These are phyloP conservation scores for Lycocorax pyrrhopterus DNA, from an alignment of 2,113 vertebrate species.

Conservation along the genomic window DNA sequence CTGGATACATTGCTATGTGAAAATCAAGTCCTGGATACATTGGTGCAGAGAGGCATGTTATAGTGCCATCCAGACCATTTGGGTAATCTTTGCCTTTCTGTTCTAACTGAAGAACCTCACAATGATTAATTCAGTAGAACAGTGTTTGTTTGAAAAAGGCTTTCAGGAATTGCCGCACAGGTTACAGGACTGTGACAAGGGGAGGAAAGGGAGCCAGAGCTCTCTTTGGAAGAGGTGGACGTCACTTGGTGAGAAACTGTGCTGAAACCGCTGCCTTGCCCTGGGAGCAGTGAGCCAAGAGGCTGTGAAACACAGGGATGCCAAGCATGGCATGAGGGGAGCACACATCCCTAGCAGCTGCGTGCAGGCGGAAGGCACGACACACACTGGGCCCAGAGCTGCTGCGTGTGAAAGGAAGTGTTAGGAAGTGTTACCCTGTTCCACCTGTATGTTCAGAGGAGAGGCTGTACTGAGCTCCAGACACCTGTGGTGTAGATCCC, in stretches of 20 bases:
- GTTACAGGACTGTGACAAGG: neutral
- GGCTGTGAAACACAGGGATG: neutral
- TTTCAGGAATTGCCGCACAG: neutral
- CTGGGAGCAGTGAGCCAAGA: neutral
- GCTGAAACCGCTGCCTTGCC: neutral
- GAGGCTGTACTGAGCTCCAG: neutral
- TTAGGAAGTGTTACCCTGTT: neutral
- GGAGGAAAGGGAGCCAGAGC: neutral
- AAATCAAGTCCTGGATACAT: neutral
- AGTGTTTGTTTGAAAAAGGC: neutral
- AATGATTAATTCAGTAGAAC: neutral
- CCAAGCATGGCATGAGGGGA: neutral
- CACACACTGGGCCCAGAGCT: neutral
- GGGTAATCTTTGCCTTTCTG: neutral
- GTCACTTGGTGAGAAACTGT: neutral
- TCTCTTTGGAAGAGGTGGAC: neutral
- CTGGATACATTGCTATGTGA: neutral
- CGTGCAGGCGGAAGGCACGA: fast-evolving
- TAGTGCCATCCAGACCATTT: neutral
- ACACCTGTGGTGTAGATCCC: neutral
- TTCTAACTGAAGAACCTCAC: neutral
- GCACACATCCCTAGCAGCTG: neutral
- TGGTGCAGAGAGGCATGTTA: neutral
- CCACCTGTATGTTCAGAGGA: neutral
- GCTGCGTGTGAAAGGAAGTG: neutral